Conservation (phyloP, 1,140 invertebrate genomes). For the Belonocnema kinseyi region DNA sequence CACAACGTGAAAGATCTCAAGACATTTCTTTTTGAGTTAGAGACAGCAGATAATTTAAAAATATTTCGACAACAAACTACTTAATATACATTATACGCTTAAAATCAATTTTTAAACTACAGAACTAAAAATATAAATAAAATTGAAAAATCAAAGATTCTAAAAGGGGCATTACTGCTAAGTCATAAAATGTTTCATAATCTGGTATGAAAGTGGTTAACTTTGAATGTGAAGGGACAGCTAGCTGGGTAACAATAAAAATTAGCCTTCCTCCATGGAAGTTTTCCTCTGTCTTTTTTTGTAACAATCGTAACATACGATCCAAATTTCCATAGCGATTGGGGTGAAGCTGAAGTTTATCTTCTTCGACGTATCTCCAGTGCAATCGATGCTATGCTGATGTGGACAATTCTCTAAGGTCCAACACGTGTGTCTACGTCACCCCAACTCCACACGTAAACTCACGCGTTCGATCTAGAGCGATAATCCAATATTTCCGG, state of each 20-base stretch:
- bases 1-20: too few relatives aligned
- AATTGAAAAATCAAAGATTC: not conserved
- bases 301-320: not conserved
- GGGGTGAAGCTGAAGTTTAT: not conserved
- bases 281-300: not conserved
- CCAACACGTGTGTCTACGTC: constrained; percentile 76
- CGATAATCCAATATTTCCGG: constrained; percentile 43
- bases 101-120: too few relatives aligned
- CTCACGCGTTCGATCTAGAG: constrained; percentile 76
- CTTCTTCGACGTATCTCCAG: constrained; percentile 2
- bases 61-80: too few relatives aligned
- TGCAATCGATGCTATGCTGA: constrained; percentile 30
- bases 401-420: constrained; percentile 69
- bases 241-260: constrained; percentile 7
- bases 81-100: too few relatives aligned
- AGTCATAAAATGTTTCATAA: not conserved
- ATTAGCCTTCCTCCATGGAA: not conserved
- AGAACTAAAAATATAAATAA: not conserved
- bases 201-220: not conserved
- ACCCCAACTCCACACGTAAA: constrained; percentile 72
- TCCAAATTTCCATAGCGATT: not conserved
- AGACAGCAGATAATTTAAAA: too few relatives aligned
- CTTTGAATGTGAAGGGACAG: not conserved
- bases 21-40: too few relatives aligned
- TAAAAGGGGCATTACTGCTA: not conserved